phyloP scores from a whole-genome alignment of 2,888 invertebrate genomes.

The Eurytoma adleriae region DNA sequence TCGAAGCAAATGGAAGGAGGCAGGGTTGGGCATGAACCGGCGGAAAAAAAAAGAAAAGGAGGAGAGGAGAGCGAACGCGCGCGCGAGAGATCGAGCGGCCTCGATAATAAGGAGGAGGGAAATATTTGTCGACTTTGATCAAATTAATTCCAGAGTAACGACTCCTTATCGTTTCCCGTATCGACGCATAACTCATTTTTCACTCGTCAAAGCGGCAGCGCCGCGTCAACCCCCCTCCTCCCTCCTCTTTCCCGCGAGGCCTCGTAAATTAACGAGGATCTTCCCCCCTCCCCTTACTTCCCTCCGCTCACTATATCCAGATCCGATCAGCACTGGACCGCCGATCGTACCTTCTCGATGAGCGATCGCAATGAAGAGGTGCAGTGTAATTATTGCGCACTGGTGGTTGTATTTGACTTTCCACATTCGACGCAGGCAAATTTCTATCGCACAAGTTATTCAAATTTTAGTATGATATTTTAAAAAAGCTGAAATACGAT shows the following conservation, averaged over 20 bases:
- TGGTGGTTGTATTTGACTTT: too few species aligned
- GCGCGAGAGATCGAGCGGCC: constrained; percentile 45
- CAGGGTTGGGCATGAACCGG: not conserved
- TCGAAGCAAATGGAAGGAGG: constrained; percentile 37
- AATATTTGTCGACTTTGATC: constrained; percentile 58
- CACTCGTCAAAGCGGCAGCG: constrained; percentile 46
- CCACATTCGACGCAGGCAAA: too few species aligned
- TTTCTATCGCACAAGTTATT: too few species aligned
- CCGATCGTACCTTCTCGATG: too few species aligned
- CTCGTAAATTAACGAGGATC: constrained; percentile 31
- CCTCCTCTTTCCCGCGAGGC: constrained; percentile 11
- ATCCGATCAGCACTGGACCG: too few species aligned
- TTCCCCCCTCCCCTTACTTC: not conserved
- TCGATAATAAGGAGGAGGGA: constrained; percentile 55
- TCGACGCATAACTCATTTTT: constrained; percentile 54
- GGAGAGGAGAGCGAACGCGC: not conserved
- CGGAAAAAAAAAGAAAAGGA: not conserved
- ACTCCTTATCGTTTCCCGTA: constrained; percentile 51
- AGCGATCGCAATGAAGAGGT: not conserved
- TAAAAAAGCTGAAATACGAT: too few species aligned
- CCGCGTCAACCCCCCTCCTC: constrained; percentile 49
- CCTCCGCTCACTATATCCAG: not conserved
- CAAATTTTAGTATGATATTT: too few species aligned
- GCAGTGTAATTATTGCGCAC: not conserved
- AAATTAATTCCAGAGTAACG: constrained; percentile 58